phyloP scores from a whole-genome alignment of 23 tunicate species.

The Ascidia mentula region DNA sequence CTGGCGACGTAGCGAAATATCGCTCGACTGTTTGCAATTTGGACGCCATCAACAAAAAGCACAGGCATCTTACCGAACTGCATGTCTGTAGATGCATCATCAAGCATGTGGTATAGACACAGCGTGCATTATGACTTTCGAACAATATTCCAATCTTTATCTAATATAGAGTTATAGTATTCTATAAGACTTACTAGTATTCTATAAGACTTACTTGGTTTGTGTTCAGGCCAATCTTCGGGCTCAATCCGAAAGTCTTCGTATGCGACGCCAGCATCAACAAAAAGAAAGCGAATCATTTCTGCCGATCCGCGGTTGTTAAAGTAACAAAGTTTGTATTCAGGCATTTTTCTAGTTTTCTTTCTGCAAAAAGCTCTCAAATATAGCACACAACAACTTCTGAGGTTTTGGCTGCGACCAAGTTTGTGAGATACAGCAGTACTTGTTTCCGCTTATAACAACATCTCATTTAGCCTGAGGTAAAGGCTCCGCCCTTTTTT shows the following conservation, averaged over 20 bases:
- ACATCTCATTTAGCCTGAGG: no score
- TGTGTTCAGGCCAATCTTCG: constrained; percentile 45
- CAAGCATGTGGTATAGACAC: no score
- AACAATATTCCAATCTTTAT: no score
- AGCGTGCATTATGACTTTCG: no score
- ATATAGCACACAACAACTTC: no score
- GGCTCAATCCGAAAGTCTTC: constrained; percentile 23
- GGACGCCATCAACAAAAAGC: constrained; percentile 44
- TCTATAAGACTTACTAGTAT: no score
- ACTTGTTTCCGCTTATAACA: no score
- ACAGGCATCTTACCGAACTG: constrained; percentile 36
- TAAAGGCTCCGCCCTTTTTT: no score
- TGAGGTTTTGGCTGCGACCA: no score
- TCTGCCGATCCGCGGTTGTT: constrained; percentile 32
- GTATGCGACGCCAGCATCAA: constrained; percentile 35
- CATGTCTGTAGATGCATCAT: constrained; percentile 21
- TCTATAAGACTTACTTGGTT: constrained; percentile 29
- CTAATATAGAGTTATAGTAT: no score
- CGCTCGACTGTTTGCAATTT: constrained; percentile 52
- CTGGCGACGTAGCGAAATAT: constrained; percentile 23
- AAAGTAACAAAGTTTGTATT: constrained; percentile 37
- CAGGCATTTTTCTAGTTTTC: constrained; percentile 40
- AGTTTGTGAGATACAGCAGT: no score
- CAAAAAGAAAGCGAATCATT: constrained; percentile 29
- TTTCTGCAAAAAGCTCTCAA: no score